These are phyloP conservation scores for Nothocercus julius DNA, from an alignment of 2,113 vertebrate species.

Conservation along the genomic window DNA sequence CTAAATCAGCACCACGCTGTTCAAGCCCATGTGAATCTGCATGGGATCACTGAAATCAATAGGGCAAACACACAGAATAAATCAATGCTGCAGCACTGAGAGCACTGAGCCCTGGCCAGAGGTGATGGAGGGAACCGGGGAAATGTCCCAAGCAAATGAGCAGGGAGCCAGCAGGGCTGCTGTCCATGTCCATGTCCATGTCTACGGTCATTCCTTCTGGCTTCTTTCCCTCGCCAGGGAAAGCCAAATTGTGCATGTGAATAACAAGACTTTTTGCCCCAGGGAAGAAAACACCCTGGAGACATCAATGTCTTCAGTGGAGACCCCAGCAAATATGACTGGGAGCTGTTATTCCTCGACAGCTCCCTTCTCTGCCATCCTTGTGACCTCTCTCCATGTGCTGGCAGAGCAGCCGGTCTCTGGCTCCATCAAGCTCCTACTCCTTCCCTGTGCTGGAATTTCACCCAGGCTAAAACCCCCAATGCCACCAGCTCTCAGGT, in stretches of 20 bases:
- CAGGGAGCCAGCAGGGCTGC: neutral
- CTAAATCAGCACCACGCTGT: neutral
- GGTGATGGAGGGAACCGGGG: neutral
- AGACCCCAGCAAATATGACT: neutral
- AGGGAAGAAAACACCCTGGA: neutral
- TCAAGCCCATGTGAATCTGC: neutral
- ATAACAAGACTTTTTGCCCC: neutral
- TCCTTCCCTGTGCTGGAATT: too few species aligned
- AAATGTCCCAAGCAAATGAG: rapidly evolving
- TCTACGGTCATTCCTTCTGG: neutral
- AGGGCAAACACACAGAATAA: neutral
- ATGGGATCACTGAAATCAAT: rapidly evolving
- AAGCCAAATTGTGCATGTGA: neutral
- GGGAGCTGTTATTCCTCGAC: rapidly evolving
- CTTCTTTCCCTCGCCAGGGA: neutral
- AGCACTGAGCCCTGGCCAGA: neutral
- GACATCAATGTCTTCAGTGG: neutral
- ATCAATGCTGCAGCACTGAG: rapidly evolving
- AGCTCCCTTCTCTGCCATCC: neutral
- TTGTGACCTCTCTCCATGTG: neutral
- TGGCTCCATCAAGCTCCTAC: neutral
- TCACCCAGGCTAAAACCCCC: neutral
- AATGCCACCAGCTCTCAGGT: rapidly evolving
- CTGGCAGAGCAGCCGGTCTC: neutral
- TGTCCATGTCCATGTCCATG: neutral